Evolutionary conservation across 1,140 invertebrate species (phyloP), one percentile per base, ranked within the genome.

Genomic region (Lethocerus indicus): DNA sequence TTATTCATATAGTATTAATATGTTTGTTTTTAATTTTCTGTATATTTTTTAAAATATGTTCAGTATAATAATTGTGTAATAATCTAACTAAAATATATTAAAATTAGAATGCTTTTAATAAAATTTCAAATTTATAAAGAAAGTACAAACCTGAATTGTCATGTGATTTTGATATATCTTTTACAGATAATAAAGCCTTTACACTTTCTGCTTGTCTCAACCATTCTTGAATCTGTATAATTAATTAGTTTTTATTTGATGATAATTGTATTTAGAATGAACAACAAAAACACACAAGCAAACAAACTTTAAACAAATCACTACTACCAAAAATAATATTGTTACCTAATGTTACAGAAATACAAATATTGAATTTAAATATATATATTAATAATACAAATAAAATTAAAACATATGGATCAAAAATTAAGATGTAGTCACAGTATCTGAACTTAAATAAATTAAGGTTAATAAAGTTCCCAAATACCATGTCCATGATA

Each of bases 221-320:
- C 50, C 50, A 51, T 20, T 40, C 29, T 29, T 47, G n/a, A 9
- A 39, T 29, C 50, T 51, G 36, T 23, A 51, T n/a, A n/a, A n/a
- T n/a, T n/a, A n/a, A n/a, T n/a, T n/a, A n/a, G n/a, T n/a, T n/a
- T n/a, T n/a, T n/a, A n/a, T n/a, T n/a, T n/a, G n/a, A n/a, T n/a
- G n/a, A 49, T n/a, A 49, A 1, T 2, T 44, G 2, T 2, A 26
- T 28, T 21, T 3, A n/a, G 9, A 18, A 18, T 9, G 20, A 13
- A n/a, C 20, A 9, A 41, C 21, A 21, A 7, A 14, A 32, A 16
- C n/a, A 47, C 13, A 12, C 16, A 28, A 47, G 18, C 5, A 32
- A 47, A 13, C 23, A 7, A 32, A 13, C 21, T 44, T 7, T 9
- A 44, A 7, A 23, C 6, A 25, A 6, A 44, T 20, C 7, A 13